These are phyloP conservation scores for Papilio helenus DNA, from an alignment of 1,140 invertebrate species.

Conservation along the genomic window DNA sequence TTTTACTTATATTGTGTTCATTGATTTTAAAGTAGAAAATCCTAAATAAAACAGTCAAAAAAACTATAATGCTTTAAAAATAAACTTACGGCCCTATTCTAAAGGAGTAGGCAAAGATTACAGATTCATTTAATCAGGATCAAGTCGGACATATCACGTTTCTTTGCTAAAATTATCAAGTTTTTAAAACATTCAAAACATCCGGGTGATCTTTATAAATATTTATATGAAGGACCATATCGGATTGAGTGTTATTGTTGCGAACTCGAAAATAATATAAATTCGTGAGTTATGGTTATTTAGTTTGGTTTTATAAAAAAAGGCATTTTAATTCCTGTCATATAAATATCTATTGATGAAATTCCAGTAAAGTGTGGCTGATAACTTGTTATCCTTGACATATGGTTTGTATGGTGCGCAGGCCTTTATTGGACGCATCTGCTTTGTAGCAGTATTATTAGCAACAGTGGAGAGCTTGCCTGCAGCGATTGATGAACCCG, in stretches of 20 bases:
- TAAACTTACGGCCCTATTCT: too few species aligned
- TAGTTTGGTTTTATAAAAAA: background rate
- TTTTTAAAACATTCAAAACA: constrained; percentile 26
- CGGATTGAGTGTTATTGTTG: background rate
- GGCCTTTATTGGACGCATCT: constrained; percentile 57
- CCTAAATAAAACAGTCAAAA: too few species aligned
- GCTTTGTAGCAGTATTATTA: constrained; percentile 50
- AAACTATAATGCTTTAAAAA: too few species aligned
- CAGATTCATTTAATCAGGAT: background rate
- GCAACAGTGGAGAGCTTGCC: constrained; percentile 49
- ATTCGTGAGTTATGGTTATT: constrained; percentile 19
- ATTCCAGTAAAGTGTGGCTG: constrained; percentile 48
- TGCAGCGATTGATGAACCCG: constrained; percentile 42
- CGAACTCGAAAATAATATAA: background rate
- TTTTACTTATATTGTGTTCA: too few species aligned
- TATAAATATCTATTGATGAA: constrained; percentile 37
- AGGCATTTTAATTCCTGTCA: constrained; percentile 6
- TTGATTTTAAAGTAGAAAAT: too few species aligned
- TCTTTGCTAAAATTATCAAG: background rate
- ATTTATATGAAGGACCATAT: background rate
- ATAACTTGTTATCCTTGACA: constrained; percentile 61
- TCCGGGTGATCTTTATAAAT: background rate
- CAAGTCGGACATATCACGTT: background rate
- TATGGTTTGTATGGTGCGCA: constrained; percentile 58
- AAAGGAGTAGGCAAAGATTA: background rate